phyloP scores from a whole-genome alignment of 2,888 invertebrate species.

The Dorcus hopei region DNA sequence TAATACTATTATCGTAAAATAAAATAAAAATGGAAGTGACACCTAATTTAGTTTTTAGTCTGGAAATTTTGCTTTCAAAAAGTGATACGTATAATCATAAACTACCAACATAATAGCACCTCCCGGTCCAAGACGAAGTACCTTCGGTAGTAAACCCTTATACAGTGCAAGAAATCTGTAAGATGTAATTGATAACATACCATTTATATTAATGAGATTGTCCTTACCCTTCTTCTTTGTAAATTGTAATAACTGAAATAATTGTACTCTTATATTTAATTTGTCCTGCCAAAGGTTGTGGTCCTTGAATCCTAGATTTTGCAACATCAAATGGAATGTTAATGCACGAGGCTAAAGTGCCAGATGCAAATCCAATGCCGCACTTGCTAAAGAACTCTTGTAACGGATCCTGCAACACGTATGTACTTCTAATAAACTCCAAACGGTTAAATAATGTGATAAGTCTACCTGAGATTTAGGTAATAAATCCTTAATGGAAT shows the following conservation, averaged over 20 bases:
- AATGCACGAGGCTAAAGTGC: constrained; percentile 78
- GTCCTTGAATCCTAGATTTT: constrained; percentile 92
- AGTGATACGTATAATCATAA: constrained; percentile 82
- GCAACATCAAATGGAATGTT: constrained; percentile 97
- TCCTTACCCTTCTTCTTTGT: constrained; percentile 83
- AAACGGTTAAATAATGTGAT: neutral
- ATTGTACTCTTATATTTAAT: constrained; percentile 79
- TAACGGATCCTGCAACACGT: constrained; percentile 53
- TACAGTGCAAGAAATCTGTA: constrained; percentile 81
- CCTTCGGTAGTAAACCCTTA: constrained; percentile 88
- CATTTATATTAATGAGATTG: neutral
- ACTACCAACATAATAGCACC: constrained; percentile 94
- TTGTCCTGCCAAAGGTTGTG: constrained; percentile 69
- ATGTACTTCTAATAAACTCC: neutral
- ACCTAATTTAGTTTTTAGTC: constrained; percentile 11
- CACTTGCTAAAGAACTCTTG: constrained; percentile 74
- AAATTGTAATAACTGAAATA: constrained; percentile 69
- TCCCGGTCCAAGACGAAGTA: constrained; percentile 87
- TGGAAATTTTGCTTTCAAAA: constrained; percentile 57
- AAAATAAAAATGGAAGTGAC: neutral
- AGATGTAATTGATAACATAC: constrained; percentile 25
- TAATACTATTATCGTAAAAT: neutral
- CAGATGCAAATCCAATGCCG: constrained; percentile 81
- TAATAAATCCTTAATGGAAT: constrained; percentile 76
- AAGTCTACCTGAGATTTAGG: constrained; percentile 63